phyloP scores from a whole-genome alignment of 2,113 vertebrate genomes.

The Saiga tatarica region DNA sequence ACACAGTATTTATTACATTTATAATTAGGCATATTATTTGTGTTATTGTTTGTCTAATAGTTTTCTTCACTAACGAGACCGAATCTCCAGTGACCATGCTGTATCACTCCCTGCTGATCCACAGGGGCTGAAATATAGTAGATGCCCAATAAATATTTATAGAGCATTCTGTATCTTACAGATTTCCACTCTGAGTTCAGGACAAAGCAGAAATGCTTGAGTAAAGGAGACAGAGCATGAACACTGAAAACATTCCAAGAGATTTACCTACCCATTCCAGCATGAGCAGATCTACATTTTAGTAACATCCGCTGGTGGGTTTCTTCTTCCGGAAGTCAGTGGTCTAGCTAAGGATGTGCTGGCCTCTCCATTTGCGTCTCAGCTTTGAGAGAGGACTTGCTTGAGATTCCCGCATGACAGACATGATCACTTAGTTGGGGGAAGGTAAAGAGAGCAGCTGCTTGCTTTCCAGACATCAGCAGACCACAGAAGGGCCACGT shows the following conservation, averaged over 20 bases:
- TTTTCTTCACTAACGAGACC: background rate
- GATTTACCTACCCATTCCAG: constrained; percentile 75
- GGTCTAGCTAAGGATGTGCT: constrained; percentile 50
- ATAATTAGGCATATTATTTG: background rate
- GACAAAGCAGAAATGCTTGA: constrained; percentile 73
- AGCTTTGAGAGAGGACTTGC: constrained; percentile 35
- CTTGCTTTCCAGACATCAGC: background rate
- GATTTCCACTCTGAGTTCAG: constrained; percentile 38
- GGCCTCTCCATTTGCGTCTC: constrained; percentile 49
- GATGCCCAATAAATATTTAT: background rate
- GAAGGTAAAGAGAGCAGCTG: background rate
- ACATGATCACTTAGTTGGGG: constrained; percentile 28
- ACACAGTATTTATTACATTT: background rate
- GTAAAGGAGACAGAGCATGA: constrained; percentile 68
- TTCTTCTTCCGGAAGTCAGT: constrained; percentile 56
- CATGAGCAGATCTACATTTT: constrained; percentile 78
- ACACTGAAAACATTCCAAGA: constrained; percentile 71
- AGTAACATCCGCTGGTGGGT: constrained; percentile 66
- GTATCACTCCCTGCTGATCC: background rate
- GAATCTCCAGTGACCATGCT: background rate
- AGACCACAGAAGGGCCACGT: background rate
- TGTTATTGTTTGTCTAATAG: background rate
- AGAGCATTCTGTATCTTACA: background rate
- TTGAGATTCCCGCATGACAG: constrained; percentile 47
- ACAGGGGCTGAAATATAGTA: background rate